These are phyloP conservation scores for Diabrotica undecimpunctata DNA, from an alignment of 1,140 invertebrate genomes.

Conservation along the genomic window DNA sequence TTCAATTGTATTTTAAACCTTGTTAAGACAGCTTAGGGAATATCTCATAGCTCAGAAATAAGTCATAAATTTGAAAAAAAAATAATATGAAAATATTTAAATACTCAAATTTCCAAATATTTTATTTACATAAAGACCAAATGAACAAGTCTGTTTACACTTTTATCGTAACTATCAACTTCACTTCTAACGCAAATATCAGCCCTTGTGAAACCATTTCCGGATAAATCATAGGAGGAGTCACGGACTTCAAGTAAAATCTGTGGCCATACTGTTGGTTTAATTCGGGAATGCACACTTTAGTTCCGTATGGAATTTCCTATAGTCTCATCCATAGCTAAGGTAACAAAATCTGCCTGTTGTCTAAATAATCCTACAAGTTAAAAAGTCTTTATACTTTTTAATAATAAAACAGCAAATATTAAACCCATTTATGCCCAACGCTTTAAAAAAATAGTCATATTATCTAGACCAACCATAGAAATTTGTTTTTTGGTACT, in stretches of 20 bases:
- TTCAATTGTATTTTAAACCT: no score
- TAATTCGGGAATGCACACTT: conserved; percentile 51
- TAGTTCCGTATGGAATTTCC: conserved; percentile 49
- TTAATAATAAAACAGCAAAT: no score
- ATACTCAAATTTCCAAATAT: no score
- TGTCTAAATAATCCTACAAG: conserved; percentile 53
- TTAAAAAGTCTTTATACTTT: no score
- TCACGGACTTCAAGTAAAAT: conserved; percentile 48
- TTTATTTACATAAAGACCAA: conserved; percentile 37
- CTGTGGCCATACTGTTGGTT: conserved; percentile 50
- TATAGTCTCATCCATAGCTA: conserved; percentile 49
- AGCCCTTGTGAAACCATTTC: conserved; percentile 46
- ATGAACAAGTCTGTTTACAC: conserved; percentile 49
- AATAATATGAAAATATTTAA: no score
- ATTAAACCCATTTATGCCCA: no score
- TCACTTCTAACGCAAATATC: conserved; percentile 54
- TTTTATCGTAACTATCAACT: conserved; percentile 52
- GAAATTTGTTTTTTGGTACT: no score
- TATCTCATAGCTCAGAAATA: no score
- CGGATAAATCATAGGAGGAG: conserved; percentile 44
- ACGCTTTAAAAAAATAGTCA: no score
- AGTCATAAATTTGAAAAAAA: no score
- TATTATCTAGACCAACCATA: no score
- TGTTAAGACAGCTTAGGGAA: no score
- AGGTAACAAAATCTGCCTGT: conserved; percentile 49